Evolutionary conservation across 2,888 invertebrate species (phyloP).

Genomic region (Deilephila elpenor): DNA sequence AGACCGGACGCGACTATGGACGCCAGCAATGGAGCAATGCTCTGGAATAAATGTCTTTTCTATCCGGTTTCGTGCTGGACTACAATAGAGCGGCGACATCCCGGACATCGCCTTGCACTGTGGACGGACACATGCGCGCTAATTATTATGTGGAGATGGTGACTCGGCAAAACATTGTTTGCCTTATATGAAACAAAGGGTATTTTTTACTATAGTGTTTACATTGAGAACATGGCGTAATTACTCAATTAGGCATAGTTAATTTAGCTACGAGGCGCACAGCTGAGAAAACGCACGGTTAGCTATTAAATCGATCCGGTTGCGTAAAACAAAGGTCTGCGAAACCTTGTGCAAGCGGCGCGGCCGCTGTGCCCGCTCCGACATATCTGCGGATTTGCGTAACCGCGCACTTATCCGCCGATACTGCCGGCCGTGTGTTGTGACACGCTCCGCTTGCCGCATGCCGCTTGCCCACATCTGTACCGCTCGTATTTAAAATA

Average conservation of each 20-base stretch:
- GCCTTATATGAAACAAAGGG: conserved; percentile 34
- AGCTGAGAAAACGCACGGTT: conserved; percentile 81
- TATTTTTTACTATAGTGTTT: conserved; percentile 37
- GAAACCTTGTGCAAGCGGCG: conserved; percentile 84
- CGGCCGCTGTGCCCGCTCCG: conserved; percentile 73
- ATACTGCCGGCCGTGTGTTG: conserved; percentile 77
- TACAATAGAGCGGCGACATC: conserved; percentile 21
- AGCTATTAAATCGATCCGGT: conserved; percentile 83
- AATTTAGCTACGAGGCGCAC: conserved; percentile 66
- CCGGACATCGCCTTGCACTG: conserved; percentile 37
- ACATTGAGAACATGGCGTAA: conserved; percentile 40
- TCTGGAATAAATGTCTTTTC: conserved; percentile 68
- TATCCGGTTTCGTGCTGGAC: conserved; percentile 36
- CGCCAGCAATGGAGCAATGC: conserved; percentile 71
- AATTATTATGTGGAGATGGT: conserved; percentile 55
- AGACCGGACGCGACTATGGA: conserved; percentile 82
- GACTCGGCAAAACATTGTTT: conserved; percentile 49
- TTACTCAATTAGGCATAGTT: conserved; percentile 56
- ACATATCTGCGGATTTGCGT: conserved; percentile 85
- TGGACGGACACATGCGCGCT: conserved; percentile 53
- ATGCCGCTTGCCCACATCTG: conserved; percentile 67
- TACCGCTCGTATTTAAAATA: conserved; percentile 55
- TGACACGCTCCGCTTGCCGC: conserved; percentile 74
- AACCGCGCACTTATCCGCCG: conserved; percentile 83
- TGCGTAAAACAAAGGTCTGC: conserved; percentile 85